Evolutionary conservation across 2,888 invertebrate genomes (phyloP).

Genomic region (Gasteruption jaculator): DNA sequence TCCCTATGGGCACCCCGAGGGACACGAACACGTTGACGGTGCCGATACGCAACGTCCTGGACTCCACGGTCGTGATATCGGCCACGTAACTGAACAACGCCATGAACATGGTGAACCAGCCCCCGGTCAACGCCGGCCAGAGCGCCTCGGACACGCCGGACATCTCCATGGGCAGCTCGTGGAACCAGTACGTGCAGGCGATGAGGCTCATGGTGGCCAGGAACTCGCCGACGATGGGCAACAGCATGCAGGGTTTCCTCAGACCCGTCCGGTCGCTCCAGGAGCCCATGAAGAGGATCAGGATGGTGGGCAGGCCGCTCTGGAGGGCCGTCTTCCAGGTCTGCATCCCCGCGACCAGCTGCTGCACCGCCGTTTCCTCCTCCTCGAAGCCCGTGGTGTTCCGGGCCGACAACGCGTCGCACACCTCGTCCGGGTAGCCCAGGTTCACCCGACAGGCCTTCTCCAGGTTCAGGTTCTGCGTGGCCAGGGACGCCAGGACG

Average conservation of each 20-base stretch:
- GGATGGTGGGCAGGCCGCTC: slow-evolving; percentile 74
- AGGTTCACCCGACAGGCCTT: slow-evolving; percentile 84
- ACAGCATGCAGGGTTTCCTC: slow-evolving; percentile 76
- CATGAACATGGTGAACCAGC: slow-evolving; percentile 89
- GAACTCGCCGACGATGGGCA: slow-evolving; percentile 78
- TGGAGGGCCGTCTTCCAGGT: slow-evolving; percentile 85
- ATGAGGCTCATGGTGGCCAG: slow-evolving; percentile 74
- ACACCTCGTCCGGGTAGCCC: slow-evolving; percentile 66
- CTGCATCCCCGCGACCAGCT: slow-evolving; percentile 68
- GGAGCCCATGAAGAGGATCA: slow-evolving; percentile 79
- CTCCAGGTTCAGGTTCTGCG: slow-evolving; percentile 80
- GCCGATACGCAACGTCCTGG: slow-evolving; percentile 79
- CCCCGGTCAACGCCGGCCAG: slow-evolving; percentile 77
- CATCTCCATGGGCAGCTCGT: slow-evolving; percentile 75
- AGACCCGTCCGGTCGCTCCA: slow-evolving; percentile 59
- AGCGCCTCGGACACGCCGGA: slow-evolving; percentile 76
- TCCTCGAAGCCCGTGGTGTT: slow-evolving; percentile 64
- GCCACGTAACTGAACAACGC: slow-evolving; percentile 86
- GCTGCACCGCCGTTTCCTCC: slow-evolving; percentile 61
- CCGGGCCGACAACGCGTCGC: slow-evolving; percentile 71
- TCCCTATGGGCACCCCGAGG: slow-evolving; percentile 83
- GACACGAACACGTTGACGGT: slow-evolving; percentile 86
- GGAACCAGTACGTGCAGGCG: slow-evolving; percentile 74
- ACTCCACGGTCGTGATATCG: slow-evolving; percentile 79
- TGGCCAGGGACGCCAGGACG: slow-evolving; percentile 68